Evolutionary conservation across 2,888 invertebrate species (phyloP), one percentile per base, ranked within the genome.

Genomic region (Agrypnus murinus): DNA sequence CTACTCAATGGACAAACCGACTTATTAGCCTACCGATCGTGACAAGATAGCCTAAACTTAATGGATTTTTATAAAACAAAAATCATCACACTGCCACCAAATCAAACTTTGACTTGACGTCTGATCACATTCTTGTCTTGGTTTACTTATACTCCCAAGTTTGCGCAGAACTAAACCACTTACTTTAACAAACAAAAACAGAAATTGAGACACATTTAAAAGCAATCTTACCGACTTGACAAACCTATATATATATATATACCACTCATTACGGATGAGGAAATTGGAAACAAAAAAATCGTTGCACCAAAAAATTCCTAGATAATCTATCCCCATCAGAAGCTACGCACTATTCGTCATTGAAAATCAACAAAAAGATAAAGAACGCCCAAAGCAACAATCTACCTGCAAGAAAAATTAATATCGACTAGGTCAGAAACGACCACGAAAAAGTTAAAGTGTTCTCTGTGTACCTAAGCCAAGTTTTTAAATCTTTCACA

Each of bases 401-500:
- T 15, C 10, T 17, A 14, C 6, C 46, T 46, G 3, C 15, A 46
- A 46, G 19, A 17, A 46, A 46, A 46, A 46, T 4, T 46, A 46
- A 46, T 46, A 10, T 14, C 15, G 46, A 46, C 14, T 46, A 12
- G 19, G 46, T 17, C 4, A 46, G 17, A 14, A 46, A 14, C 10
- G 17, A 46, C 46, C 46, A 46, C 19, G 15, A 46, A 46, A 19
- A 46, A 46, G 46, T 46, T 10, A 12, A 46, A 46, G 19, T 46
- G 46, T 46, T 46, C 46, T 46, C 19, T 46, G 46, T 15, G 46
- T 17, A 46, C 46, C 19, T 46, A 46, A 46, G 46, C 46, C 15
- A 46, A 46, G 19, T 46, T 5, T 46, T 46, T 10, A 40, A 40
- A 40, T 12, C 40, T 40, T 2, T 46, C 17, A 8, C 19, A 15